Percentiles rank a stretch among this genome's conserved stretches.
Conservation (phyloP, 2,888 invertebrate genomes). For the Lasius platythorax region DNA sequence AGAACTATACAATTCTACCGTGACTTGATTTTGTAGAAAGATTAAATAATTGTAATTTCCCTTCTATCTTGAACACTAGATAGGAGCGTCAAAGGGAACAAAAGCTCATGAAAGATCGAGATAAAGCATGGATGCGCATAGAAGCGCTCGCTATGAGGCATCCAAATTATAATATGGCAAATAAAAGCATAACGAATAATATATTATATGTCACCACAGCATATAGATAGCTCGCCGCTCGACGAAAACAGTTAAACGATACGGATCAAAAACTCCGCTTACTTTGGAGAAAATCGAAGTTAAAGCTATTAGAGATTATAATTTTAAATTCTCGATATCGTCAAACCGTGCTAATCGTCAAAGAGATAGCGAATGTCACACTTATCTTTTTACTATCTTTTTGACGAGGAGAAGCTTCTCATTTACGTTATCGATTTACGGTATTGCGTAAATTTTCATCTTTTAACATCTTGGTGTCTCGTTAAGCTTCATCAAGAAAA, state of each 20-base stretch:
- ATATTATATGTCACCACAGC: constrained; percentile 75
- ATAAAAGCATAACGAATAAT: constrained; percentile 76
- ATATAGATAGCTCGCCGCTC: constrained; percentile 80
- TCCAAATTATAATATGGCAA: constrained; percentile 87
- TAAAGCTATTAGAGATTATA: constrained; percentile 87
- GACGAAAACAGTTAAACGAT: constrained; percentile 86
- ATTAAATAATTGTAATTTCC: background rate
- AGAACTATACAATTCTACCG: background rate
- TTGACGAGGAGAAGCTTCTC: constrained; percentile 52
- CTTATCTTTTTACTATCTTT: constrained; percentile 12
- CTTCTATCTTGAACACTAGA: constrained; percentile 5
- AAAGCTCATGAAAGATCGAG: constrained; percentile 93
- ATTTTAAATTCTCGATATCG: background rate
- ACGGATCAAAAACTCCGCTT: constrained; percentile 87
- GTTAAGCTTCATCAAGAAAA: constrained; percentile 20
- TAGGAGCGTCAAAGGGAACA: constrained; percentile 86
- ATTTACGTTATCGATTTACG: constrained; percentile 12
- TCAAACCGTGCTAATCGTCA: background rate
- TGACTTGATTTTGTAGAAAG: background rate
- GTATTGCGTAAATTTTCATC: background rate
- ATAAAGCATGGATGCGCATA: constrained; percentile 95
- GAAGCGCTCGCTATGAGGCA: constrained; percentile 93
- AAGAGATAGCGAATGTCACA: background rate
- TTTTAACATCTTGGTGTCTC: background rate
- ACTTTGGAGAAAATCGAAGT: constrained; percentile 92